Evolutionary conservation across 2,113 vertebrate genomes (phyloP).

Genomic region (Neogale vison): DNA sequence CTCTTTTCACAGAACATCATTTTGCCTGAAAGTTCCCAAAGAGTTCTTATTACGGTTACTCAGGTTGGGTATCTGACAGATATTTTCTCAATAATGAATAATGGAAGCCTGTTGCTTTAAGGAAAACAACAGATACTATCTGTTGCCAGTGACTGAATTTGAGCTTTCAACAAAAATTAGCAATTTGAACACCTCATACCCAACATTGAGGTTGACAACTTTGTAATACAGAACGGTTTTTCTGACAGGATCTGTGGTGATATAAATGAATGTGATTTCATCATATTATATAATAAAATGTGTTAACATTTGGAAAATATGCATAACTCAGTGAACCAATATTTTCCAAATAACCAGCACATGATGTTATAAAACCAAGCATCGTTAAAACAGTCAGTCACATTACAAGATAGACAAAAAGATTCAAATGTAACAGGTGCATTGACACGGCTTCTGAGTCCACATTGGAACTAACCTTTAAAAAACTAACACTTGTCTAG

Average conservation of each 20-base stretch:
- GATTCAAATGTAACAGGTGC: background rate
- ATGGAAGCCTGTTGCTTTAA: background rate
- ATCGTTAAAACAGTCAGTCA: background rate
- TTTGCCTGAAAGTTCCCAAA: background rate
- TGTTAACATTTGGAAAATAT: conserved; percentile 1
- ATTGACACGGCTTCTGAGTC: background rate
- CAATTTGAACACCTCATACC: background rate
- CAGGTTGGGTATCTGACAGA: background rate
- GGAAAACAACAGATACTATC: background rate
- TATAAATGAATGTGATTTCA: background rate
- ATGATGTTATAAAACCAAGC: background rate
- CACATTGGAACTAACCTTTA: background rate
- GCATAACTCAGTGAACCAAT: background rate
- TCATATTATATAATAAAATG: background rate
- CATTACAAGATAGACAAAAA: background rate
- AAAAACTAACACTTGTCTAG: background rate
- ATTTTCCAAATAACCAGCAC: background rate
- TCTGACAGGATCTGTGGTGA: background rate
- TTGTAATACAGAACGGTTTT: background rate
- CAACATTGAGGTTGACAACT: background rate
- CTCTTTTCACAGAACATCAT: background rate
- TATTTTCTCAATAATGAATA: conserved; percentile 25
- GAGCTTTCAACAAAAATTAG: background rate
- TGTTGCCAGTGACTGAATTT: background rate
- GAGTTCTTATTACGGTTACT: background rate